Evolutionary conservation across 2,113 vertebrate genomes (phyloP), one percentile per base, ranked within the genome.

Genomic region (Halcyon senegalensis): DNA sequence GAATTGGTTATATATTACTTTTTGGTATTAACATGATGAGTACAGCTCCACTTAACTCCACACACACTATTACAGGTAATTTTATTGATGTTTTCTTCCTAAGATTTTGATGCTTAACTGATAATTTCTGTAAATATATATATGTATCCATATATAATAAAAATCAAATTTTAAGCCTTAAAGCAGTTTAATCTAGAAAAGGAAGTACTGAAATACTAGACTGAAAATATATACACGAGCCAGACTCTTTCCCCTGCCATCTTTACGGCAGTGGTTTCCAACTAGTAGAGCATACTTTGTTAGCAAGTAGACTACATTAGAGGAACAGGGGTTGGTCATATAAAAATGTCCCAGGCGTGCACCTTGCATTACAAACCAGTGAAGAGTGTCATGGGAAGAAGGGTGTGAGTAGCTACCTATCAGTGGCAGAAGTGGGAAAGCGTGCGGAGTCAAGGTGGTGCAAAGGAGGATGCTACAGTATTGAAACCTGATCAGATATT

Each of bases 21-120:
- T 99, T 99, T 63, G 99, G 99, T 59, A 91, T 99, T 41, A 99
- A 99, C 92, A 98, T 99, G 98, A 98, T 98, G 97, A 99, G 99
- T 94, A 99, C 99, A 5, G 98, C 99, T 73, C 98, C 99, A 3
- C 98, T 99, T 11, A 90, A 97, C 96, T 99, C 99, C 68, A 97
- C 98, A 28, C 96, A 99, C 81, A 99, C 98, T 17, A 56, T 99
- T 95, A 99, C 99, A 98, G 99, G 99, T 99, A 97, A 98, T 46
- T 46, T 15, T 44, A 7, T 1, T 55, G 14, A 4, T 33, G 19
- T 13, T 7, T 0, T 2, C 44, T 30, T 16, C 28, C n/a, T 3
- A 37, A 28, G 7, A 37, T 63, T 70, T 88, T 31, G 13, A 35
- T 35, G 37, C 35, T 25, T 37, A 41, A 3, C 12, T 73, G 28